Conservation (phyloP, 2,888 invertebrate genomes). For the Vanessa cardui region DNA sequence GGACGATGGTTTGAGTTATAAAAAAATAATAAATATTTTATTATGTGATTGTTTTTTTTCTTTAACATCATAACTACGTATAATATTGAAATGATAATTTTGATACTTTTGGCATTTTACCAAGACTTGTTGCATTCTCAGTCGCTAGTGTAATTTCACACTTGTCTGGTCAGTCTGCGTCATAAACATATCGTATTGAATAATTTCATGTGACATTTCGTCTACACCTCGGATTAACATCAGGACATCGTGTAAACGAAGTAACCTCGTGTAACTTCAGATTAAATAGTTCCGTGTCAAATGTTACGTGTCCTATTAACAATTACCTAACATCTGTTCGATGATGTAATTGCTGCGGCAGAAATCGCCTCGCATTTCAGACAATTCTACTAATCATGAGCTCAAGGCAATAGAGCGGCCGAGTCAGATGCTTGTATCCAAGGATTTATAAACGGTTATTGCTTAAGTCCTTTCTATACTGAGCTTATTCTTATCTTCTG, state of each 20-base stretch:
- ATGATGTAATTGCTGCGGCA: conserved; percentile 43
- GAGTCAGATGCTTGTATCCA: conserved; percentile 43
- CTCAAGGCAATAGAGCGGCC: conserved; percentile 70
- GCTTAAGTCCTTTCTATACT: conserved; percentile 22
- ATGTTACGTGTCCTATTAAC: conserved; percentile 19
- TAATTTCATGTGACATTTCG: neutral
- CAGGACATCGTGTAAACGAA: neutral
- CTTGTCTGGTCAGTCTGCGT: neutral
- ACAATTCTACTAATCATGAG: conserved; percentile 60
- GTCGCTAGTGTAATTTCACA: conserved; percentile 42
- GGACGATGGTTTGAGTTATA: neutral
- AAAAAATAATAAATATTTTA: conserved; percentile 9
- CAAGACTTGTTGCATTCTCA: conserved; percentile 48
- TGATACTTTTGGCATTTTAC: conserved; percentile 46
- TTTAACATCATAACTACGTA: conserved; percentile 16
- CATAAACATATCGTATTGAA: neutral
- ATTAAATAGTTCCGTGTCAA: conserved; percentile 5
- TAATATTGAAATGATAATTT: conserved; percentile 14
- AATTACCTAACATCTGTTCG: conserved; percentile 39
- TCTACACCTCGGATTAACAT: neutral
- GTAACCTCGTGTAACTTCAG: neutral
- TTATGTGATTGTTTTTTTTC: conserved; percentile 2
- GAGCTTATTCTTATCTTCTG: conserved; percentile 6
- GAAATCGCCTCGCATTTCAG: conserved; percentile 41
- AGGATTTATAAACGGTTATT: conserved; percentile 42